Percentiles rank a stretch among this genome's conserved stretches.
These are phyloP conservation scores for Drosophila funebris DNA, from an alignment of 1,140 invertebrate species.

Conservation along the genomic window DNA sequence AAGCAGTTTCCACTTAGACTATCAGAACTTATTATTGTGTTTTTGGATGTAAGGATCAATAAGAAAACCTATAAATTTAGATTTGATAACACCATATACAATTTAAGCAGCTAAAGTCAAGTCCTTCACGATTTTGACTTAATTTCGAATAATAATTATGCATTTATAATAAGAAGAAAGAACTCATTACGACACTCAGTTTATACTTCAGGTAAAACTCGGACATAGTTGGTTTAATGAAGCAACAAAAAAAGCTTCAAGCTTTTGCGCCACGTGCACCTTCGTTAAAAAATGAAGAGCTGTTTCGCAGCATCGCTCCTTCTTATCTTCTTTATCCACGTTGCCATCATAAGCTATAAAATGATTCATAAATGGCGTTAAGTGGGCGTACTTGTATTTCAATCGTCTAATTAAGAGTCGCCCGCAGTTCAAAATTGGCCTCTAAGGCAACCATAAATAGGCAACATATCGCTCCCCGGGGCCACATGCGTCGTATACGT, in stretches of 20 bases:
- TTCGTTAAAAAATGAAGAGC: conserved; percentile 31
- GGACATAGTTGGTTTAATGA: conserved; percentile 19
- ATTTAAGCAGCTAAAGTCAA: too few species aligned
- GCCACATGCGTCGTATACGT: conserved; percentile 74
- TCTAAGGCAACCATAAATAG: conserved; percentile 61
- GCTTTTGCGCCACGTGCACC: conserved; percentile 12
- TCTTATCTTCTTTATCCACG: background rate
- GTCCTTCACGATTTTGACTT: too few species aligned
- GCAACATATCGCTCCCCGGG: conserved; percentile 62
- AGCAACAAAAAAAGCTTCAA: conserved; percentile 20
- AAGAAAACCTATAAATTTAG: too few species aligned
- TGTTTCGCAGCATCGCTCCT: background rate
- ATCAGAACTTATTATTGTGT: too few species aligned
- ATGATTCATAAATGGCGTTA: conserved; percentile 33
- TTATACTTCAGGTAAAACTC: background rate
- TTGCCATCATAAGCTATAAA: conserved; percentile 36
- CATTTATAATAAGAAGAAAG: background rate
- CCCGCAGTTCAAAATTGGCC: conserved; percentile 39
- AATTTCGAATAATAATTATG: too few species aligned
- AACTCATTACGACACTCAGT: background rate
- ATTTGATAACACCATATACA: too few species aligned
- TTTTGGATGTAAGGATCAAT: too few species aligned
- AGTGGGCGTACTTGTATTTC: conserved; percentile 33
- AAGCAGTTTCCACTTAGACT: too few species aligned
- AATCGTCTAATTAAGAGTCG: conserved; percentile 43